phyloP scores from a whole-genome alignment of 2,888 invertebrate genomes.

The Drosophila seclusa region DNA sequence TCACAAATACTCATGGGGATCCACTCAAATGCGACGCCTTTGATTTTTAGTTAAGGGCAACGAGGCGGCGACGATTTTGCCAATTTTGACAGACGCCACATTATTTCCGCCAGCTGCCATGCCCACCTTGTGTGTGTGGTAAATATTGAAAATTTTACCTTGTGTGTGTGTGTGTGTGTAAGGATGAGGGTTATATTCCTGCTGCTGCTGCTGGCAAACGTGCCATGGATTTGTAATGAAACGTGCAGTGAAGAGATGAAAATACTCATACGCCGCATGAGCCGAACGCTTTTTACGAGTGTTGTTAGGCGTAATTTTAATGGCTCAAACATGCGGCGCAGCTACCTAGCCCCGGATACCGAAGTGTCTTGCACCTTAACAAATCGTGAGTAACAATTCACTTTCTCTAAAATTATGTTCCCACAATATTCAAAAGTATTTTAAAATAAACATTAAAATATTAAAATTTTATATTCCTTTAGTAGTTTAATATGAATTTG shows the following conservation, averaged over 20 bases:
- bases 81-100: constrained; percentile 77
- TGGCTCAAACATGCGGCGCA: constrained; percentile 70
- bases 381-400: not conserved
- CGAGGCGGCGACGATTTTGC: constrained; percentile 71
- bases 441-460: not conserved
- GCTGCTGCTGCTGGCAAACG: constrained; percentile 60
- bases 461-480: accelerated
- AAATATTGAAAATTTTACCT: constrained; percentile 70
- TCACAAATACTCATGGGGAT: constrained; percentile 22
- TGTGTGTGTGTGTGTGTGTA: constrained; percentile 17
- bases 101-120: constrained; percentile 77
- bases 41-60: constrained; percentile 75
- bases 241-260: constrained; percentile 64
- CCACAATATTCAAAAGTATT: not conserved
- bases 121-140: constrained; percentile 49
- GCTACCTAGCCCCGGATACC: constrained; percentile 52
- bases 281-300: constrained; percentile 69
- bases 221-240: constrained; percentile 78
- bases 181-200: constrained; percentile 27
- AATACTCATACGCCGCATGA: constrained; percentile 70
- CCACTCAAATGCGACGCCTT: constrained; percentile 61
- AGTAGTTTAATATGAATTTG: not conserved
- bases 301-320: constrained; percentile 79
- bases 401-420: not conserved
- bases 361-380: constrained; percentile 53